Evolutionary conservation across 2,888 invertebrate genomes (phyloP), one percentile per base, ranked within the genome.

Genomic region (Drosophila parthenogenetica): DNA sequence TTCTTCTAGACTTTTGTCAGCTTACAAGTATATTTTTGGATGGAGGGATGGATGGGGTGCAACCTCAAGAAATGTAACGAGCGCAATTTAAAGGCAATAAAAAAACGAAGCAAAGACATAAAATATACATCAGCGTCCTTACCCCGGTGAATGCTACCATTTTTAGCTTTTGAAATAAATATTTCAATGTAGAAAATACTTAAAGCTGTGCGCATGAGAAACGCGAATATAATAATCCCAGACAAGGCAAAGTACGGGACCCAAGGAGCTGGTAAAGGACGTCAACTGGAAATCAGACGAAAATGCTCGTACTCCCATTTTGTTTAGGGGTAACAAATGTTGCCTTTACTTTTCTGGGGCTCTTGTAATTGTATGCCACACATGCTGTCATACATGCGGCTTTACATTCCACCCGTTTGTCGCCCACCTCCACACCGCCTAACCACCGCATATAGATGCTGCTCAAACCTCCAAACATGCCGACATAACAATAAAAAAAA

Each of bases 181-280:
- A 77, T 69, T 73, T 76, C 74, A 76, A 70, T 78, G 75, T 55
- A 57, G 32, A 74, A 74, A 67, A 67, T 78, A 67, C 57, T 78
- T 74, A 74, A 77, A 77, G 78, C 65, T 66, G 66, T 58, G 65
- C 61, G 63, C 76, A 66, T 83, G 85, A 83, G 75, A 83, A 83
- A 83, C 82, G 82, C 79, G 88, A 85, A 87, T 87, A 81, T 85
- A 83, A 83, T 83, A 83, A 83, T 83, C 85, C 82, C 69, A 59
- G 71, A 71, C 70, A 62, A 69, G 69, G 35, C 11, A 35, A 35
- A 13, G 35, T 13, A 35, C 8, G 35, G 13, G 59, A 69, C 65
- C 57, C 64, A 66, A 50, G 68, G 54, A 59, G 69, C 2, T 14
- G 53, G 54, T 68, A 55, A 59, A 68, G 55, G 49, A 40, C 40